Base-by-base conservation (phyloP, 1,140 invertebrate species). In the Tyrophagus putrescentiae region DNA sequence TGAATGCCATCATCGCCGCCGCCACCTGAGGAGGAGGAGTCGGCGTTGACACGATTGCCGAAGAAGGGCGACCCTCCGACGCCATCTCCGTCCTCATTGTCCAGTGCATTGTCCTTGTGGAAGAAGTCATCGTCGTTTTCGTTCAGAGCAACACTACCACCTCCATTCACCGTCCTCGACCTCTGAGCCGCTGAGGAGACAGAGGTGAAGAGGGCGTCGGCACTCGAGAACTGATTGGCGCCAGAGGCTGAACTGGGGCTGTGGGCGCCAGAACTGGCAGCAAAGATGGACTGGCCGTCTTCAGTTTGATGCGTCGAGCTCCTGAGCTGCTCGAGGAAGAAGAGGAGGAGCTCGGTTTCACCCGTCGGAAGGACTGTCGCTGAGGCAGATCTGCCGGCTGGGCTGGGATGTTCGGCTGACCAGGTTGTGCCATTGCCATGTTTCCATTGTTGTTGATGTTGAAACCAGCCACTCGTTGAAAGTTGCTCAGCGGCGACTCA, bases 71-170 rank as follows among this genome's bases (percentile, higher is more conserved):
- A 33, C 52, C 53, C 16, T 18, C 54, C 11, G 13, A 57, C 16
- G 29, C 27, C 57, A 57, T 58, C n/a, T 13, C 32, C 57, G 25
- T 58, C 57, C 25, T 58, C 57, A 56, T 58, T 58, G 16, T 58
- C 57, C 53, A 58, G 29, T 25, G 57, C 57, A 57, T 58, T 58
- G 48, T 16, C 50, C 31, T 58, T 58, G 29, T 58, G 36, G 18
- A 11, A 25, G 18, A 50, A 21, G 29, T 58, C 57, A 5, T 58
- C 57, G 25, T 54, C 52, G 9, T 54, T n/a, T n/a, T n/a, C n/a
- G n/a, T n/a, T n/a, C n/a, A n/a, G 52, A 18, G 57, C 36, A 45
- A n/a, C 41, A n/a, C n/a, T n/a, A n/a, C n/a, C n/a, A n/a, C n/a
- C n/a, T n/a, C 41, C 41, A 21, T 13, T 50, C n/a, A 58, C 31